phyloP scores from a whole-genome alignment of 2,888 invertebrate genomes.

The Rhaphigaster nebulosa region DNA sequence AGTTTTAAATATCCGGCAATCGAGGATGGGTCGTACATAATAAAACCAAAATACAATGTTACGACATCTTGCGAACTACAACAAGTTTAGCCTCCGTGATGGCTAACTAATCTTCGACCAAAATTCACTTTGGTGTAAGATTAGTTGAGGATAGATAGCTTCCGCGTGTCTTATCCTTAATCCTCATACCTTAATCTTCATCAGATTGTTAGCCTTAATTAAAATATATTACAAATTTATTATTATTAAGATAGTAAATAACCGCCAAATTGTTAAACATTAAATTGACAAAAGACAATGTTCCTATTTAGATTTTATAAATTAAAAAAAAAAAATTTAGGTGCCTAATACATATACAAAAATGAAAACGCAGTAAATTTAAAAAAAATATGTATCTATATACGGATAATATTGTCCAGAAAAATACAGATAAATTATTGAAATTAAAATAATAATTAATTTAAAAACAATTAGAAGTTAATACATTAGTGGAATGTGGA shows the following conservation, averaged over 20 bases:
- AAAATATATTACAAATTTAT: background rate
- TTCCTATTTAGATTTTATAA: no score
- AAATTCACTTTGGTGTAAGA: background rate
- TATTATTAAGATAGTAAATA: background rate
- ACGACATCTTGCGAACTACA: background rate
- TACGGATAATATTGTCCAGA: no score
- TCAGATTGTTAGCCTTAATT: background rate
- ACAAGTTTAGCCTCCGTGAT: background rate
- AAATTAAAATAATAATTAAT: no score
- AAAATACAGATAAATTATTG: no score
- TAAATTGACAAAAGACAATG: no score
- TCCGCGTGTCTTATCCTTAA: background rate
- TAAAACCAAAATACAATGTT: background rate
- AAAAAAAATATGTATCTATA: no score
- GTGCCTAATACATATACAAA: no score
- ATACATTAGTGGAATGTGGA: no score
- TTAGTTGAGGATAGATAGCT: background rate
- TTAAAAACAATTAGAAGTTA: no score
- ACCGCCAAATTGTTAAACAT: background rate
- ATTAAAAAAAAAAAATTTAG: no score
- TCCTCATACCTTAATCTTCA: background rate
- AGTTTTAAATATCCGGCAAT: background rate
- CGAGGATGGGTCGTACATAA: background rate
- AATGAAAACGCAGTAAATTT: no score
- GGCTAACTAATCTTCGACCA: background rate